Base-by-base conservation (phyloP, 2,797 vertebrate genomes). In the Schizopygopsis malacanthus region DNA sequence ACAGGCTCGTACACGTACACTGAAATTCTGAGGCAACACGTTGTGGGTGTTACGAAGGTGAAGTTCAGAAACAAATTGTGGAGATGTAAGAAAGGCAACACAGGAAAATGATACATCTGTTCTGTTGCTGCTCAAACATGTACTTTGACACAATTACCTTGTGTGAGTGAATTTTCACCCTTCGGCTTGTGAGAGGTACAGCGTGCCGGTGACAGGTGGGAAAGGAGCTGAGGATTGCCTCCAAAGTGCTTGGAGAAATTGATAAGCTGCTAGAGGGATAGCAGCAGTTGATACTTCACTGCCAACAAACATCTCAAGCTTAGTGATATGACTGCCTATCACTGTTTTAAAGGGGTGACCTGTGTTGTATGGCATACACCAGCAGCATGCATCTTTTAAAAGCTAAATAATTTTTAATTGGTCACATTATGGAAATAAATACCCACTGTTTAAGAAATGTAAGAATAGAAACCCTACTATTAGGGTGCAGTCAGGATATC, bases 111-210 rank as follows among this genome's bases (percentile, higher is more conserved):
- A 85, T 81, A 85, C 84, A 81, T 81, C 79, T 75, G 79, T 81
- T 81, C 45, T 81, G 54, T 54, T 41, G 56, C 45, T 67, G 78
- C 79, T 81, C 84, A 73, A 85, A 81, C 79, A 75, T 85, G 84
- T 81, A 85, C n/a, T 85, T 85, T 85, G 79, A 85, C 70, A 85
- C 79, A 85, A 85, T 85, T 85, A 85, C 79, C 33, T 25, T 75
- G 56, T 22, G 59, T 41, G 79, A 85, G 84, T 75, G 84, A 85
- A 76, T 85, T 85, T 76, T 85, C 78, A 76, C 79, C 84, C 70
- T 56, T 28, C n/a, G n/a, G 70, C 70, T 81, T 16, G 50, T 56
- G 63, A 85, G 76, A 79, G 65, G 76, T 56, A 67, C 69, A 20
- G 28, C 2, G 3, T 65, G 33, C 47, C 33, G 47, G 22, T 81